Evolutionary conservation across 37 sponge, comb jelly and placozoan species (phyloP), one percentile per base, ranked within the genome.

Genomic region (Eunapius fragilis): DNA sequence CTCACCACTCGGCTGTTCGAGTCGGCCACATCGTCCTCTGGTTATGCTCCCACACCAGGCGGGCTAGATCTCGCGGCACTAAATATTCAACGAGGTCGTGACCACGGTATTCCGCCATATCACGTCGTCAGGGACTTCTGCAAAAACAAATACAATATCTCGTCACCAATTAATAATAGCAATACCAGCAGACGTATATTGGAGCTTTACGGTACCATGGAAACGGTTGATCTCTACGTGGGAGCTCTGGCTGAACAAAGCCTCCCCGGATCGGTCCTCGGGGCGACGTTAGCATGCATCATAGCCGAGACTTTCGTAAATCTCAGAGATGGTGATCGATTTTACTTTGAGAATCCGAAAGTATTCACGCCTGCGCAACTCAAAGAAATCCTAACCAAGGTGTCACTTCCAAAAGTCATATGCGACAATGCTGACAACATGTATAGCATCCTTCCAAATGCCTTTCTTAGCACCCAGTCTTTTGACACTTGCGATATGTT

Each of bases 231-330:
- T 67, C 84, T 98, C 14, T 95, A 88, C 81, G 68, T 90, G 0
- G 96, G 94, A 2, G 98, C 94, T 11, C 67, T 98, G 70, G 84
- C 94, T 9, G 98, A 98, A 83, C 70, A 80, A 6, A 89, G 89
- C 35, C 82, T 94, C 0, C 75, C 80, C 33, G 84, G 78, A 9
- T 69, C 83, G 0, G 75, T 98, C 35, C 30, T 97, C 1, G 98
- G 98, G 2, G 79, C 98, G 11, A 95, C 96, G 19, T 98, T 98
- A 41, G 84, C 98, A 69, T 98, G 96, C 78, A 95, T 98, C 50
- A 82, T 98, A 76, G 95, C 88, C 36, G 26, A 89, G 67, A 93
- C 94, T 26, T 98, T 94, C 45, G 24, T 31, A 27, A 77, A 76
- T 71, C 75, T 93, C 27, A 41, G 94, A 41, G 88, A 91, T 81